Conservation (phyloP, 2,797 vertebrate genomes). For the Falco novaeseelandiae region DNA sequence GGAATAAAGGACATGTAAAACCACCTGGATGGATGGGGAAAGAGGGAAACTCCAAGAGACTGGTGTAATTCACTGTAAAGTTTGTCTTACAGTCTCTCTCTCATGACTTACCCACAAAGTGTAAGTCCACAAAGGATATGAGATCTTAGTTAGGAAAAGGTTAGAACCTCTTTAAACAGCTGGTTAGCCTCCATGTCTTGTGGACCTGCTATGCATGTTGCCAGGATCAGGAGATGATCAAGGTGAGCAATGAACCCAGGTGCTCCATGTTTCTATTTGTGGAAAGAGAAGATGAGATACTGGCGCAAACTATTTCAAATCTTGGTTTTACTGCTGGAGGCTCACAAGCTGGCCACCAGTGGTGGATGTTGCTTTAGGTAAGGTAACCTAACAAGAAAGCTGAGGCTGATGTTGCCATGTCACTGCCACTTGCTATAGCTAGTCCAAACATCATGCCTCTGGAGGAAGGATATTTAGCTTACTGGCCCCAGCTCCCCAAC, state of each 20-base stretch:
- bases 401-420: background rate
- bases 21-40: background rate
- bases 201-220: background rate
- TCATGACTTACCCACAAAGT: background rate
- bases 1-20: background rate
- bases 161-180: background rate
- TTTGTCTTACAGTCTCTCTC: background rate
- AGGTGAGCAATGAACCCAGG: background rate
- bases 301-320: background rate
- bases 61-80: background rate
- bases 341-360: background rate
- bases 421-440: background rate
- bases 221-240: background rate
- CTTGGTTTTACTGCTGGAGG: background rate
- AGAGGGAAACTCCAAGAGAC: background rate
- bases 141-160: background rate
- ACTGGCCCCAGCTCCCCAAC: background rate
- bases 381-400: background rate
- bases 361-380: background rate
- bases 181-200: background rate
- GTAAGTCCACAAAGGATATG: background rate
- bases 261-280: background rate
- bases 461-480: background rate
- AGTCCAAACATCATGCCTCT: background rate
- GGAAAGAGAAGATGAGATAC: background rate